A percentile compares a stretch with the other conserved stretches of the same genome.
Evolutionary conservation across 2,113 vertebrate genomes (phyloP).

Genomic region (Gopherus flavomarginatus): DNA sequence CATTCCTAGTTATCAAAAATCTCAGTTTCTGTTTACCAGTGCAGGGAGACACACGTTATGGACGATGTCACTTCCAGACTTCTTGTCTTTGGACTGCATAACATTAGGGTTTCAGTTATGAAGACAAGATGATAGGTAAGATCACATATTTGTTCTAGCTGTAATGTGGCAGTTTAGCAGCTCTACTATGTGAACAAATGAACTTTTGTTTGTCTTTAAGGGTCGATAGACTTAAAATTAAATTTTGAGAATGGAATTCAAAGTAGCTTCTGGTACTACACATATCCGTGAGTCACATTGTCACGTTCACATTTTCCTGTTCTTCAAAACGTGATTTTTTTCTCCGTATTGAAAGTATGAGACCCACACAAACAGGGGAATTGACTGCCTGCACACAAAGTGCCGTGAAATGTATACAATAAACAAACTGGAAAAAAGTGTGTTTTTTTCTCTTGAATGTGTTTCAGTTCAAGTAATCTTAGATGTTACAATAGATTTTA

Average conservation of each 20-base stretch:
- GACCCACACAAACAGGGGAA: background rate
- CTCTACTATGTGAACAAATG: rapidly evolving
- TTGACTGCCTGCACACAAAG: background rate
- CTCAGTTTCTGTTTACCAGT: constrained; percentile 20
- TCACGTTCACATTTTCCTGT: background rate
- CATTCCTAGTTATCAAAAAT: constrained; percentile 4
- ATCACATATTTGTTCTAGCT: background rate
- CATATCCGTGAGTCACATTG: rapidly evolving
- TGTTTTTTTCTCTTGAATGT: background rate
- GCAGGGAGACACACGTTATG: background rate
- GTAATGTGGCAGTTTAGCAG: background rate
- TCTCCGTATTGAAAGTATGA: rapidly evolving
- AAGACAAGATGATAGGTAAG: rapidly evolving
- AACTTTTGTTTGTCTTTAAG: constrained; percentile 24
- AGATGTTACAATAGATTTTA: background rate
- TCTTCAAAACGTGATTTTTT: background rate
- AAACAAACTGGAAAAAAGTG: background rate
- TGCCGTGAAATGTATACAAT: background rate
- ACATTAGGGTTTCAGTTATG: background rate
- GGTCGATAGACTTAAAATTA: background rate
- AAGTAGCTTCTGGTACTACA: rapidly evolving
- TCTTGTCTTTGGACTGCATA: background rate
- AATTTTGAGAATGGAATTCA: background rate
- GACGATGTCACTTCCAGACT: background rate
- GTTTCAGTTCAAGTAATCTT: background rate